Percentiles rank a stretch among this genome's conserved stretches.
Evolutionary conservation across 2,113 vertebrate species (phyloP).

Genomic region (Siphamia tubifer): DNA sequence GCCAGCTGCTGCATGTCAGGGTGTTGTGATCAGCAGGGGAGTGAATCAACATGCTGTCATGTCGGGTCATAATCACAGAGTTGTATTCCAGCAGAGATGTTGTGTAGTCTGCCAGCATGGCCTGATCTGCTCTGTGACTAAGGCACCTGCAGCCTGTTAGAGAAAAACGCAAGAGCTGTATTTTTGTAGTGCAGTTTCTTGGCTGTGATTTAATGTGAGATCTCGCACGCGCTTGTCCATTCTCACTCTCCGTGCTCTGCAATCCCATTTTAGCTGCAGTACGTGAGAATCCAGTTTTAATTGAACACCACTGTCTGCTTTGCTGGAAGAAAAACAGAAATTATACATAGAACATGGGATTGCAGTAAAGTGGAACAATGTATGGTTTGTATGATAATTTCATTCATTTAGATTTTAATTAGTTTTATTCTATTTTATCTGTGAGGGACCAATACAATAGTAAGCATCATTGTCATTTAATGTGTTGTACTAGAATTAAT

Average conservation of each 20-base stretch:
- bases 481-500: no score
- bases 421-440: no score
- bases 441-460: no score
- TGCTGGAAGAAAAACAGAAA: no score
- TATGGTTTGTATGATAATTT: no score
- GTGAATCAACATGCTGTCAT: conserved; percentile 8
- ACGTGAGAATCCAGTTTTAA: not conserved
- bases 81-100: conserved; percentile 28
- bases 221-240: not conserved
- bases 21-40: conserved; percentile 23
- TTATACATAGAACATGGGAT: no score
- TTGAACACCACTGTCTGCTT: no score
- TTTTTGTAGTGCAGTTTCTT: not conserved
- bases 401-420: no score
- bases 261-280: not conserved
- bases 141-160: conserved; percentile 16
- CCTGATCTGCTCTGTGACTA: not conserved
- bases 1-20: conserved; percentile 31
- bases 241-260: not conserved
- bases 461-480: no score
- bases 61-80: conserved; percentile 12
- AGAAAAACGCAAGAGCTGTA: not conserved
- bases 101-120: not conserved
- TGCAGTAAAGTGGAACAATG: no score
- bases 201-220: not conserved